These are phyloP conservation scores for Netelia inedita DNA, from an alignment of 2,888 invertebrate genomes.

Conservation along the genomic window DNA sequence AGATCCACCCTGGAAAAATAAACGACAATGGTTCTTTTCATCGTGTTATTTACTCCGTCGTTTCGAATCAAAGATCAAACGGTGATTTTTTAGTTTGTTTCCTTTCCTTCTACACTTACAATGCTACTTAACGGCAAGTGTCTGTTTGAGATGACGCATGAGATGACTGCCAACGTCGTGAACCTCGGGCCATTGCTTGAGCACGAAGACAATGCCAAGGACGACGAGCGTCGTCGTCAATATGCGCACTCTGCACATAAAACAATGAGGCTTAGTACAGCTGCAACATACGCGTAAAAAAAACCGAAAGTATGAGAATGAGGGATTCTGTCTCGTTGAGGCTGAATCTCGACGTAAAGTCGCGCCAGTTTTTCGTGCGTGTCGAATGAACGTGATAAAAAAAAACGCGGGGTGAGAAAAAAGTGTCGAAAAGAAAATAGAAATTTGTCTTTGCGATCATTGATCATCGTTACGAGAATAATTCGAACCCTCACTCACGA, in stretches of 20 bases:
- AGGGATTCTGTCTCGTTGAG: constrained; percentile 66
- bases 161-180: constrained; percentile 93
- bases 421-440: constrained; percentile 65
- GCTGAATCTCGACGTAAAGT: constrained; percentile 70
- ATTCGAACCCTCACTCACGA: neutral
- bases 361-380: constrained; percentile 34
- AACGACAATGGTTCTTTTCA: neutral
- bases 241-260: constrained; percentile 92
- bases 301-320: constrained; percentile 81
- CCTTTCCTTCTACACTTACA: constrained; percentile 75
- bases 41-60: neutral
- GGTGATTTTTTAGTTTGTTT: constrained; percentile 28
- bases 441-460: constrained; percentile 1
- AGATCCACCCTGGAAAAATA: constrained; percentile 67
- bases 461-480: neutral
- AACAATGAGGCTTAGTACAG: constrained; percentile 85
- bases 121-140: constrained; percentile 90
- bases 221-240: constrained; percentile 93
- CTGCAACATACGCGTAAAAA: constrained; percentile 83
- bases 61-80: neutral
- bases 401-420: constrained; percentile 43
- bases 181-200: constrained; percentile 96
- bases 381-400: constrained; percentile 66
- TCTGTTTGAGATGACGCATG: constrained; percentile 92
- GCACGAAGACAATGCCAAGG: constrained; percentile 92